Evolutionary conservation across 2,797 vertebrate species (phyloP).

Genomic region (Holocentrus rufus): DNA sequence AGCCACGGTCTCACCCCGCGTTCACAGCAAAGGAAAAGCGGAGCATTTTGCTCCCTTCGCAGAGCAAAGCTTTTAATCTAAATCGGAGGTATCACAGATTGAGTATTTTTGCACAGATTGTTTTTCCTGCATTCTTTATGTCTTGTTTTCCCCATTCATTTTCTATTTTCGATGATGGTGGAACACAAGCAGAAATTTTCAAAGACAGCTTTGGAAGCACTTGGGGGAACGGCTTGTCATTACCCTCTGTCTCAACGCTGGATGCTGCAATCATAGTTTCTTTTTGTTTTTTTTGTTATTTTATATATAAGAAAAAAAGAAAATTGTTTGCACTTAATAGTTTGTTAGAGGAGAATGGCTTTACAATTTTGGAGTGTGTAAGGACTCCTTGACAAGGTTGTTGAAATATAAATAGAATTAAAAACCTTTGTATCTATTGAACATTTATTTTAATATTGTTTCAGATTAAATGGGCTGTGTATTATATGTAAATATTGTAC

Average conservation of each 20-base stretch:
- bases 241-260: slow-evolving; percentile 87
- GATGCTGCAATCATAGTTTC: slow-evolving; percentile 89
- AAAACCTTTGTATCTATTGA: slow-evolving; percentile 88
- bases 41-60: slow-evolving; percentile 45
- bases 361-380: slow-evolving; percentile 83
- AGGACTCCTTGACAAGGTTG: slow-evolving; percentile 80
- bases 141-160: slow-evolving; percentile 34
- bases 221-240: slow-evolving; percentile 81
- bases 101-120: slow-evolving; percentile 87
- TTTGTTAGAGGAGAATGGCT: slow-evolving; percentile 89
- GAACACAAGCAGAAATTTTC: slow-evolving; percentile 73
- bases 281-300: slow-evolving; percentile 35
- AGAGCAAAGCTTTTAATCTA: slow-evolving; percentile 42
- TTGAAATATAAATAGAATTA: slow-evolving; percentile 79
- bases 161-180: slow-evolving; percentile 67
- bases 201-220: slow-evolving; percentile 82
- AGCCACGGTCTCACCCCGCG: slow-evolving; percentile 30
- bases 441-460: slow-evolving; percentile 93
- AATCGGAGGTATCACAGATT: slow-evolving; percentile 51
- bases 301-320: slow-evolving; percentile 67
- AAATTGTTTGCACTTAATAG: slow-evolving; percentile 95
- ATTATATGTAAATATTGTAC: slow-evolving; percentile 90
- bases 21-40: slow-evolving; percentile 26
- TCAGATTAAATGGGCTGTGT: slow-evolving; percentile 85
- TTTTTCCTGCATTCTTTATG: slow-evolving; percentile 57